Percentiles rank a stretch among this genome's conserved stretches.
These are phyloP conservation scores for Melipona bicolor DNA, from an alignment of 2,888 invertebrate species.

Conservation along the genomic window DNA sequence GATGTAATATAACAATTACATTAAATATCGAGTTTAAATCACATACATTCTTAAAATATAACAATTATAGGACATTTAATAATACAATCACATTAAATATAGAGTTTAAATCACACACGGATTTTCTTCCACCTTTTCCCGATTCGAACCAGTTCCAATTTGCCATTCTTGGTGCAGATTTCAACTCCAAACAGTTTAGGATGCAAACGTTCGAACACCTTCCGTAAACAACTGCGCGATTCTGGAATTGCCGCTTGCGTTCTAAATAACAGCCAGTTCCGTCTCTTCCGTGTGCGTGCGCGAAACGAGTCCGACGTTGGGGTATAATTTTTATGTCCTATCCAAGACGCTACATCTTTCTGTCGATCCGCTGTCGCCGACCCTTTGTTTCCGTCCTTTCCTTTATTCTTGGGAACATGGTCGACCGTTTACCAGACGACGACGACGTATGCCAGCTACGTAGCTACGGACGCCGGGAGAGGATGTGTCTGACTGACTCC, in stretches of 20 bases:
- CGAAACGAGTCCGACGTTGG: slow-evolving; percentile 25
- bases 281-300: slow-evolving; percentile 1
- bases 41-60: no score
- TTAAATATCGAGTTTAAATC: no score
- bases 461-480: not conserved
- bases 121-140: no score
- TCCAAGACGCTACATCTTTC: slow-evolving; percentile 14
- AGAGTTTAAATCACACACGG: no score
- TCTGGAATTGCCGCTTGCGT: slow-evolving; percentile 39
- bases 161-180: no score
- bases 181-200: no score
- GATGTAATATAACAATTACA: no score
- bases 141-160: no score
- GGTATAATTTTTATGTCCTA: slow-evolving; percentile 56
- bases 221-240: slow-evolving; percentile 24
- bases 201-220: no score
- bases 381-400: slow-evolving; percentile 39
- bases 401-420: slow-evolving; percentile 47
- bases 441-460: slow-evolving; percentile 24
- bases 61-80: no score
- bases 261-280: not conserved
- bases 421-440: slow-evolving; percentile 33
- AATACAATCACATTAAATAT: no score
- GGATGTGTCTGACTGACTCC: slow-evolving; percentile 35
- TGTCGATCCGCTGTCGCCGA: slow-evolving; percentile 36